Evolutionary conservation across 2,888 invertebrate species (phyloP).

Genomic region (Leptinotarsa haldemani): DNA sequence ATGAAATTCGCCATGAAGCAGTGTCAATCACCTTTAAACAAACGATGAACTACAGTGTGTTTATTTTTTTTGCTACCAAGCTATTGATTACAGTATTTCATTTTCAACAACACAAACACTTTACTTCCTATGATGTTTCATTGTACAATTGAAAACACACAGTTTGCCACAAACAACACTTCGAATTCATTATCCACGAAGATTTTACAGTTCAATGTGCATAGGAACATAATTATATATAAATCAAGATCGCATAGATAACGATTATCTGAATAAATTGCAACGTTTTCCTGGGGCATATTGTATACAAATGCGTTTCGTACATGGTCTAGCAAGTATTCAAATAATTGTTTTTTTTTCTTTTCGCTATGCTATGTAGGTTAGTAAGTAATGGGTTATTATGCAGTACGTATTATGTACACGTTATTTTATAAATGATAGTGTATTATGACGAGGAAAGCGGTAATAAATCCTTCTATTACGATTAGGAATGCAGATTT

Average conservation of each 20-base stretch:
- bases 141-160: too few relatives aligned
- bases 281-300: constrained; percentile 35
- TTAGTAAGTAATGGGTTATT: constrained; percentile 42
- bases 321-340: constrained; percentile 36
- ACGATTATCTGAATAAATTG: constrained; percentile 22
- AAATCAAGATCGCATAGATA: constrained; percentile 31
- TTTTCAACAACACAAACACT: too few relatives aligned
- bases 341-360: constrained; percentile 28
- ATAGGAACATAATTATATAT: constrained; percentile 28
- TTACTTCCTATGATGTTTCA: too few relatives aligned
- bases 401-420: constrained; percentile 33
- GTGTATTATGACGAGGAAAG: constrained; percentile 26
- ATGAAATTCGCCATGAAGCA: too few relatives aligned
- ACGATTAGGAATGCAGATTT: constrained; percentile 29
- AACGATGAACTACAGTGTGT: too few relatives aligned
- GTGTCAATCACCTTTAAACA: too few relatives aligned
- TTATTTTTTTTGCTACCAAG: too few relatives aligned
- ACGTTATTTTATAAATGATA: constrained; percentile 38
- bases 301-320: constrained; percentile 40
- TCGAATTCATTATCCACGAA: background rate
- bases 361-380: constrained; percentile 35
- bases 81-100: too few relatives aligned
- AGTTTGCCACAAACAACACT: background rate
- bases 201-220: constrained; percentile 28
- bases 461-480: constrained; percentile 31